Evolutionary conservation across 2,797 vertebrate species (phyloP).

Genomic region (Garrulus glandarius): DNA sequence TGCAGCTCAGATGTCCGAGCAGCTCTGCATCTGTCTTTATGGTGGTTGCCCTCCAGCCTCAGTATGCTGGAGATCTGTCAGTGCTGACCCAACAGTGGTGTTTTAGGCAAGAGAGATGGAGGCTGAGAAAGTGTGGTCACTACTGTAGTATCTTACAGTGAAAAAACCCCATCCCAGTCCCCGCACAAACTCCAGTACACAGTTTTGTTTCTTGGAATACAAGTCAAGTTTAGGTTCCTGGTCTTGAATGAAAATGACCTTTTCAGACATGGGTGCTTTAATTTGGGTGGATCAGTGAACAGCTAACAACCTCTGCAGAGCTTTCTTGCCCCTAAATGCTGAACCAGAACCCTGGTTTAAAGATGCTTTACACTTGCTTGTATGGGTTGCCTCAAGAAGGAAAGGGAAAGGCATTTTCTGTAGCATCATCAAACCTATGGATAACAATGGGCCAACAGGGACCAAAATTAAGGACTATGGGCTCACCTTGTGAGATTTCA

Average conservation of each 20-base stretch:
- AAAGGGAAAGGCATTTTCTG: background rate
- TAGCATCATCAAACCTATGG: background rate
- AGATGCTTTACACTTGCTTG: background rate
- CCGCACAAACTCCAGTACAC: fast-evolving
- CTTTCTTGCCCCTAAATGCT: background rate
- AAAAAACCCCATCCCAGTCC: background rate
- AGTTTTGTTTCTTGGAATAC: background rate
- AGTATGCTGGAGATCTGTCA: background rate
- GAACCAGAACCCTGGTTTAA: background rate
- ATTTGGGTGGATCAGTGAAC: background rate
- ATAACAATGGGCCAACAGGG: fast-evolving
- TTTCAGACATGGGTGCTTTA: background rate
- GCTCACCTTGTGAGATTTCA: background rate
- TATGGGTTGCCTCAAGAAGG: background rate
- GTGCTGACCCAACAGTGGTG: background rate
- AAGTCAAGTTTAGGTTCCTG: background rate
- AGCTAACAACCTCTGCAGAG: background rate
- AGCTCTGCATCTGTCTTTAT: background rate
- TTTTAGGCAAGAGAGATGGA: background rate
- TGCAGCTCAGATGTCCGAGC: background rate
- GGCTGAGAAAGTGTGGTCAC: background rate
- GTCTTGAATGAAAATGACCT: background rate
- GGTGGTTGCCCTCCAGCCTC: background rate
- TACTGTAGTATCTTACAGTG: background rate
- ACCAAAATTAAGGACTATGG: background rate